Evolutionary conservation across 2,797 vertebrate genomes (phyloP).

Genomic region (Artibeus lituratus): DNA sequence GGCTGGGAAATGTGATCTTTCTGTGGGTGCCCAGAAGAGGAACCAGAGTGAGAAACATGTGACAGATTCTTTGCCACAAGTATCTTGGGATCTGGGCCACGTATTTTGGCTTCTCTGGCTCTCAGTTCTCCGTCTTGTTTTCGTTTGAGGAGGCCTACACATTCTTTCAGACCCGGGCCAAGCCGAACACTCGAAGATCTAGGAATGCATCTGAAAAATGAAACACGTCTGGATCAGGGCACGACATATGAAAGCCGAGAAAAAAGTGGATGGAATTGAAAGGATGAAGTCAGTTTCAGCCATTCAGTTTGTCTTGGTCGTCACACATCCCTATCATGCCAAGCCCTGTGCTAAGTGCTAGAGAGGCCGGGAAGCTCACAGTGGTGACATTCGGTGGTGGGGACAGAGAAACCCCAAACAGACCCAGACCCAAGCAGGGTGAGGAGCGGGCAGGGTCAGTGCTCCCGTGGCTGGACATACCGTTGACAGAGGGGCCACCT

Average conservation of each 20-base stretch:
- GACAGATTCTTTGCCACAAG: not conserved
- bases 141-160: not conserved
- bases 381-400: not conserved
- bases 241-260: not conserved
- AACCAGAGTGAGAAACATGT: not conserved
- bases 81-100: not conserved
- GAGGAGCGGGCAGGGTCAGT: not conserved
- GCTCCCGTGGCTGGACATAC: not conserved
- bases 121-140: not conserved
- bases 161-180: not conserved
- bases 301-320: not conserved
- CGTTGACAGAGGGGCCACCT: too few species aligned
- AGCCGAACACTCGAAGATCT: not conserved
- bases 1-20: not conserved
- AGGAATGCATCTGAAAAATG: not conserved
- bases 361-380: not conserved
- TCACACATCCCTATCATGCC: rapidly evolving
- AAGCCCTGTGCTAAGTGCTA: rapidly evolving
- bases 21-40: not conserved
- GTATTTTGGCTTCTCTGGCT: not conserved
- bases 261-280: not conserved
- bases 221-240: not conserved
- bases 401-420: not conserved
- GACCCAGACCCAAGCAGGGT: not conserved
- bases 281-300: not conserved